Evolutionary conservation across 2,797 vertebrate species (phyloP).

Genomic region (Amblyopsis hoosieri): DNA sequence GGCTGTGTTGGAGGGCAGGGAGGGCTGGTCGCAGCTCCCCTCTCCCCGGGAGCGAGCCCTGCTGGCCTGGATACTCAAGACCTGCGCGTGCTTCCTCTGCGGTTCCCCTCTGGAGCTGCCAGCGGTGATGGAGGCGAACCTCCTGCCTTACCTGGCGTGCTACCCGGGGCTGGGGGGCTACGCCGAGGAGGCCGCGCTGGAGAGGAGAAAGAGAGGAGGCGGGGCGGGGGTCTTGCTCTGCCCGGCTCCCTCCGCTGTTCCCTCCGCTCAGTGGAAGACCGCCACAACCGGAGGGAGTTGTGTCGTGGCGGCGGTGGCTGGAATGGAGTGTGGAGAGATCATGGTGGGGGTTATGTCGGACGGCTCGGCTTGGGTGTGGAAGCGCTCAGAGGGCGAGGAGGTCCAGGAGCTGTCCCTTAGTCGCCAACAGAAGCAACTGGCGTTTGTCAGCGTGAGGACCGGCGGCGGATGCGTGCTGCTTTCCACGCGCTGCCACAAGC

Average conservation of each 20-base stretch:
- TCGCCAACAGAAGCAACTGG: slow-evolving; percentile 46
- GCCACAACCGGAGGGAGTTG: neutral
- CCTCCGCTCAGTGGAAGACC: slow-evolving; percentile 29
- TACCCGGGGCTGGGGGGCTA: slow-evolving; percentile 65
- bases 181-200: slow-evolving; percentile 48
- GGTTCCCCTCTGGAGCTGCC: slow-evolving; percentile 58
- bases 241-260: slow-evolving; percentile 61
- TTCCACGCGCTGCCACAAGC: slow-evolving; percentile 57
- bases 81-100: slow-evolving; percentile 63
- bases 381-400: slow-evolving; percentile 26
- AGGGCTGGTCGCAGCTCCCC: slow-evolving; percentile 20
- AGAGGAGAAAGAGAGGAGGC: slow-evolving; percentile 40
- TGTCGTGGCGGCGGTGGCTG: slow-evolving; percentile 37
- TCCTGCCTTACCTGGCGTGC: slow-evolving; percentile 68
- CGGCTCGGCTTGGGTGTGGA: slow-evolving; percentile 74
- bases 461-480: slow-evolving; percentile 65
- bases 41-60: slow-evolving; percentile 66
- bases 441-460: slow-evolving; percentile 63
- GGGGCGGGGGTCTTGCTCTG: slow-evolving; percentile 58
- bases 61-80: slow-evolving; percentile 65
- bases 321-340: slow-evolving; percentile 44
- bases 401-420: slow-evolving; percentile 49
- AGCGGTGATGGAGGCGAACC: slow-evolving; percentile 67
- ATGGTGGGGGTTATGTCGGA: slow-evolving; percentile 48
- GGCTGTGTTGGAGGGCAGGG: slow-evolving; percentile 57